A percentile compares a stretch with the other conserved stretches of the same genome.
Evolutionary conservation across 2,797 vertebrate genomes (phyloP).

Genomic region (Peromyscus attwateri): DNA sequence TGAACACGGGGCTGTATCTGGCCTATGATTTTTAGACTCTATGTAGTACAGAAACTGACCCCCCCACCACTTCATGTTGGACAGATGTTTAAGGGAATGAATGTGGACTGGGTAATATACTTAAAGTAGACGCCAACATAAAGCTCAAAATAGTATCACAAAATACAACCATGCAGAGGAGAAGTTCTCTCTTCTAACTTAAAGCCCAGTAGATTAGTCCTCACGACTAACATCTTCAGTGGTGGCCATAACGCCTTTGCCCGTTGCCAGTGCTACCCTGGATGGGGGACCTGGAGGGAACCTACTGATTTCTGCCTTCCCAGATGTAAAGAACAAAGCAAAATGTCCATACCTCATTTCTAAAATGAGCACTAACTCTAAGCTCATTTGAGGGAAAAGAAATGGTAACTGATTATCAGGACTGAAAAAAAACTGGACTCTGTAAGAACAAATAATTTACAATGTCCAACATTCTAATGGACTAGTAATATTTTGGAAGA

Average conservation of each 20-base stretch:
- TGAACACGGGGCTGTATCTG: not conserved
- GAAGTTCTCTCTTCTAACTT: not conserved
- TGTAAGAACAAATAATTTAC: not conserved
- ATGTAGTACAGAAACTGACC: not conserved
- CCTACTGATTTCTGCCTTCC: not conserved
- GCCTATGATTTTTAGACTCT: not conserved
- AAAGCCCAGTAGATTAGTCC: not conserved
- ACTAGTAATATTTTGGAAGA: not conserved
- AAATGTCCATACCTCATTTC: not conserved
- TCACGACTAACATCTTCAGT: rapidly evolving
- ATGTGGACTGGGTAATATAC: rapidly evolving
- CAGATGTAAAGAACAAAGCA: not conserved
- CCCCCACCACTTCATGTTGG: too few relatives aligned
- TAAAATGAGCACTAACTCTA: not conserved
- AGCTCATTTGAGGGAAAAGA: not conserved
- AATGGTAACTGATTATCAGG: not conserved
- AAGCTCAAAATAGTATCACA: not conserved
- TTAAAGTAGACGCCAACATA: not conserved
- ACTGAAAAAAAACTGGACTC: not conserved
- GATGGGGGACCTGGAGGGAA: not conserved
- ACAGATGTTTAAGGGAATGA: not conserved
- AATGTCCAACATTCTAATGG: not conserved
- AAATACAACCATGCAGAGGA: not conserved
- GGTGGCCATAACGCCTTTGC: rapidly evolving
- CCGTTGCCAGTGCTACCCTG: rapidly evolving